Percentiles rank a stretch among this genome's conserved stretches.
Evolutionary conservation across 2,797 vertebrate genomes (phyloP).

Genomic region (Myotis myotis): DNA sequence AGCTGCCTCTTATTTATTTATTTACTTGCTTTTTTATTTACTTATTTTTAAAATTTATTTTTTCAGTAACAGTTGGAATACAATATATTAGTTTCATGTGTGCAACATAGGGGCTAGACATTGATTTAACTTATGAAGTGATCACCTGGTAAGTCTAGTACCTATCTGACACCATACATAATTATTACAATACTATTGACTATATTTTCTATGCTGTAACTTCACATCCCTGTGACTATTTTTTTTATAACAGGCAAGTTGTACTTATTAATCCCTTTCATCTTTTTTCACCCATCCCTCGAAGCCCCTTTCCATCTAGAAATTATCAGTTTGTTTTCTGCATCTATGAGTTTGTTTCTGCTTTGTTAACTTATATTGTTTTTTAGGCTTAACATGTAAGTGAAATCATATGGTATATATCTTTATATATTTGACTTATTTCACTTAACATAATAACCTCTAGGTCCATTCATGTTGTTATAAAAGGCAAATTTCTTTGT

Average conservation of each 20-base stretch:
- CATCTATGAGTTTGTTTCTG: not conserved
- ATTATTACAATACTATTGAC: not conserved
- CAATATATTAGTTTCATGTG: not conserved
- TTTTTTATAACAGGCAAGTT: not conserved
- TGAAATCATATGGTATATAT: not conserved
- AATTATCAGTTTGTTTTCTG: not conserved
- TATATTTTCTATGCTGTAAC: not conserved
- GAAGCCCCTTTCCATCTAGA: not conserved
- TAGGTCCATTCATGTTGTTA: not conserved
- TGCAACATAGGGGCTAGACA: not conserved
- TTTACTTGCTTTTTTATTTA: not conserved
- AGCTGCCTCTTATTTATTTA: not conserved
- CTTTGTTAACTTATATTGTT: not conserved
- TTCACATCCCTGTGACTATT: not conserved
- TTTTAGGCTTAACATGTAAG: not conserved
- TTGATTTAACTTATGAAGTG: not conserved
- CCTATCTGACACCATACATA: not conserved
- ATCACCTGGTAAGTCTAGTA: not conserved
- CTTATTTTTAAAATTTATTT: not conserved
- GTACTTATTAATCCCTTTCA: not conserved
- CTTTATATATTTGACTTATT: not conserved
- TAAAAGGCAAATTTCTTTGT: not conserved
- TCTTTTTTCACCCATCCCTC: not conserved
- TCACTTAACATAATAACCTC: not conserved
- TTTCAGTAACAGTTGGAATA: not conserved